Evolutionary conservation across 2,888 invertebrate species (phyloP).

Genomic region (Zootermopsis nevadensis): DNA sequence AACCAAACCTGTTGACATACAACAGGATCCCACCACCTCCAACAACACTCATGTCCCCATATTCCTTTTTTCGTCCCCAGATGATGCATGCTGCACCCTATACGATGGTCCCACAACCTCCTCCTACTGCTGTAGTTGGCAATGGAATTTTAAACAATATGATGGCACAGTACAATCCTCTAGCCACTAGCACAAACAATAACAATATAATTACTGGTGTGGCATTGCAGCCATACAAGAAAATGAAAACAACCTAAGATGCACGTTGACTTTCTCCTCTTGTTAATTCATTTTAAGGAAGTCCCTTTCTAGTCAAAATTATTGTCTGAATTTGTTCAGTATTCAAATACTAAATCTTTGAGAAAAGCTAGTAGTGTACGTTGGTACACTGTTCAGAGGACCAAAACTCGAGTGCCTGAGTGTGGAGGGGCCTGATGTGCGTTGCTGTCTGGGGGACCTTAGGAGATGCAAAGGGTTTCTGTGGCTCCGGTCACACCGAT

Average conservation of each 20-base stretch:
- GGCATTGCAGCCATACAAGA: conserved; percentile 87
- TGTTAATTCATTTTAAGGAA: conserved; percentile 35
- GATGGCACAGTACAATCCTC: conserved; percentile 56
- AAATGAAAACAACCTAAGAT: conserved; percentile 87
- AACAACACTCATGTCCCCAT: conserved; percentile 61
- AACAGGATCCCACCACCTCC: conserved; percentile 50
- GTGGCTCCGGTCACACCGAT: conserved; percentile 39
- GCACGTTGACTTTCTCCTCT: conserved; percentile 54
- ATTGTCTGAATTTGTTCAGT: conserved; percentile 46
- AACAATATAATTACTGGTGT: conserved; percentile 63
- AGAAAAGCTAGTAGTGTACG: conserved; percentile 16
- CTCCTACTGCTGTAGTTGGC: conserved; percentile 38
- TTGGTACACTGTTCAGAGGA: conserved; percentile 38
- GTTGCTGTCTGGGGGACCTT: conserved; percentile 25
- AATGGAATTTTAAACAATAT: conserved; percentile 57
- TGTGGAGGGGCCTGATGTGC: conserved; percentile 26
- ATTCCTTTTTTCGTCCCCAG: conserved; percentile 64
- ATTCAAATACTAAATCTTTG: conserved; percentile 41
- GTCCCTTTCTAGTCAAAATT: conserved; percentile 53
- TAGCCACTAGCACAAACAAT: conserved; percentile 61
- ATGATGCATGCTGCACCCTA: conserved; percentile 43
- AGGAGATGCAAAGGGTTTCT: not conserved
- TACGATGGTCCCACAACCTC: conserved; percentile 47
- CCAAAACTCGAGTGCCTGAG: conserved; percentile 48
- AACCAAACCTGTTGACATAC: conserved; percentile 51